Conservation (phyloP, 2,797 vertebrate species). For the Clarias laeviceps region DNA sequence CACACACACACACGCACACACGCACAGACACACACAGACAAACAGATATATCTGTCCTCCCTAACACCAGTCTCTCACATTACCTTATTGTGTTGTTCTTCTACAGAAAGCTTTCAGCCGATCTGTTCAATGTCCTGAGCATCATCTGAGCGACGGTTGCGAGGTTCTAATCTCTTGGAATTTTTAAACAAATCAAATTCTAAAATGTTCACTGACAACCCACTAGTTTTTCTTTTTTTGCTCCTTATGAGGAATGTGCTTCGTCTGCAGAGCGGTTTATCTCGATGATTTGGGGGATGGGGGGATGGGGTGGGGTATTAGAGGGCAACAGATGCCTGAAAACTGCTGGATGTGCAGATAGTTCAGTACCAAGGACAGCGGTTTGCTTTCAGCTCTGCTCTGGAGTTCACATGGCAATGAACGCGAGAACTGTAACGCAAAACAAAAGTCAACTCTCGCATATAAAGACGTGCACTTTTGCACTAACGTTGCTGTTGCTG, state of each 20-base stretch:
- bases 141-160: slow-evolving; percentile 31
- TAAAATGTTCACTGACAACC: background rate
- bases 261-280: background rate
- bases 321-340: background rate
- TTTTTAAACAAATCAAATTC: slow-evolving; percentile 15
- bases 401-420: background rate
- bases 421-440: background rate
- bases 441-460: background rate
- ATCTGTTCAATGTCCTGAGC: slow-evolving; percentile 5
- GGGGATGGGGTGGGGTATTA: background rate
- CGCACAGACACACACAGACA: slow-evolving; percentile 1
- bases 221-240: background rate
- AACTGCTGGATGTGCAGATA: background rate
- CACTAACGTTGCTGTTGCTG: background rate
- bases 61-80: slow-evolving; percentile 16
- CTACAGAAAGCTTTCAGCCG: slow-evolving; percentile 9
- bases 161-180: background rate
- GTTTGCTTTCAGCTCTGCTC: slow-evolving; percentile 28
- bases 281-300: background rate
- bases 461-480: background rate
- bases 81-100: slow-evolving; percentile 38
- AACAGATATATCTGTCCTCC: background rate
- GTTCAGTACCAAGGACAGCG: slow-evolving; percentile 69
- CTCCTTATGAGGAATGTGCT: background rate
- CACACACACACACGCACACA: background rate